Base-by-base conservation (phyloP, 2,113 vertebrate genomes). In the Uropsilus gracilis region DNA sequence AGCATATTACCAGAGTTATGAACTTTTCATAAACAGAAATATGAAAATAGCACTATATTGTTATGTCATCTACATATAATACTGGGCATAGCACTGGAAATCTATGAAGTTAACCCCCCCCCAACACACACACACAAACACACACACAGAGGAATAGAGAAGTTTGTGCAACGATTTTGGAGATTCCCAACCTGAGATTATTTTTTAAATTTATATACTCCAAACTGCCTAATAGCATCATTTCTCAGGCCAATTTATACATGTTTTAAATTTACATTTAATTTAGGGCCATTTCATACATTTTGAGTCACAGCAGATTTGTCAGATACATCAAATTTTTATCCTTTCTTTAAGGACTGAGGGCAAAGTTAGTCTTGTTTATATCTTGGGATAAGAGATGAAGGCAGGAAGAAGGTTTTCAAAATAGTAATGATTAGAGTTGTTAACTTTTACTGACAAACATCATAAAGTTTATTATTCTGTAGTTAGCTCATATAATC, bases 391-490 rank as follows among this genome's bases (percentile, higher is more conserved):
- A 90, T 85, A 85, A 1, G 22, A 94, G 37, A 84, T 37, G 39
- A 90, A 88, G 55, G n/a, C 68, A 75, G 90, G 55, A 94, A 90
- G 92, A 86, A 55, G 2, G 4, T 84, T 97, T 94, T 88, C 37
- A 89, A 95, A 94, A 95, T n/a, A 68, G 14, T 64, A 81, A 30
- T 55, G 22, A 55, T 83, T 66, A 32, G 11, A 85, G 44, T 48
- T 72, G 76, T 84, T 66, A 93, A 48, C 18, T 32, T 85, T 24
- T 89, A 39, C 39, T 57, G 61, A 89, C 6, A 90, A 68, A 90
- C 26, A 82, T 44, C 44, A 63, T 72, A 88, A 80, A 83, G 18
- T 44, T 7, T 68, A 24, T 61, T 18, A 2, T 48, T 88, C 77
- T 86, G 8, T 76, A 73, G 63, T 71, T 90, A 34, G 39, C 86